Percentiles rank a stretch among this genome's conserved stretches.
phyloP scores from a whole-genome alignment of 2,797 vertebrate genomes.

The Leontopithecus rosalia region DNA sequence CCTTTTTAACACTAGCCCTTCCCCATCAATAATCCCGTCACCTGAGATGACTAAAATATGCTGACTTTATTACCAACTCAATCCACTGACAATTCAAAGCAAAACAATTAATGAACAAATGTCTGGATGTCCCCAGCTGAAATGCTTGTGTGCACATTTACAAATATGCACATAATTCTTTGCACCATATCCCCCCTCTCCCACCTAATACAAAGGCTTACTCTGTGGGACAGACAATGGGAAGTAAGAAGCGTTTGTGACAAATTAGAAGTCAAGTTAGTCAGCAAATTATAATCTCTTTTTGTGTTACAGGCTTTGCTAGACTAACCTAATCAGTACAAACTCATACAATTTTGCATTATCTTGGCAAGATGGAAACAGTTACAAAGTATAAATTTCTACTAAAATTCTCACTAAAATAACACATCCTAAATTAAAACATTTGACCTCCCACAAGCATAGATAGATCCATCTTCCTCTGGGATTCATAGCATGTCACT shows the following conservation, averaged over 20 bases:
- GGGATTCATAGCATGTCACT: background rate
- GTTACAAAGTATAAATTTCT: background rate
- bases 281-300: background rate
- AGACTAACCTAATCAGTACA: constrained; percentile 36
- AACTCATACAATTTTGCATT: background rate
- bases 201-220: background rate
- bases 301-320: background rate
- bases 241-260: background rate
- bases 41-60: background rate
- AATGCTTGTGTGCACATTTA: background rate
- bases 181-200: background rate
- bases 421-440: constrained; percentile 24
- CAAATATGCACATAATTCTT: background rate
- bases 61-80: background rate
- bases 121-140: background rate
- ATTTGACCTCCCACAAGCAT: background rate
- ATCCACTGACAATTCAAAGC: background rate
- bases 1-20: background rate
- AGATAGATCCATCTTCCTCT: background rate
- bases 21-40: background rate
- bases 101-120: constrained; percentile 9
- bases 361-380: constrained; percentile 11
- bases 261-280: background rate
- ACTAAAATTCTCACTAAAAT: constrained; percentile 37
- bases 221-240: background rate